A percentile compares a stretch with the other conserved stretches of the same genome.
Evolutionary conservation across 2,113 vertebrate genomes (phyloP).

Genomic region (Erythrocercus mccallii): DNA sequence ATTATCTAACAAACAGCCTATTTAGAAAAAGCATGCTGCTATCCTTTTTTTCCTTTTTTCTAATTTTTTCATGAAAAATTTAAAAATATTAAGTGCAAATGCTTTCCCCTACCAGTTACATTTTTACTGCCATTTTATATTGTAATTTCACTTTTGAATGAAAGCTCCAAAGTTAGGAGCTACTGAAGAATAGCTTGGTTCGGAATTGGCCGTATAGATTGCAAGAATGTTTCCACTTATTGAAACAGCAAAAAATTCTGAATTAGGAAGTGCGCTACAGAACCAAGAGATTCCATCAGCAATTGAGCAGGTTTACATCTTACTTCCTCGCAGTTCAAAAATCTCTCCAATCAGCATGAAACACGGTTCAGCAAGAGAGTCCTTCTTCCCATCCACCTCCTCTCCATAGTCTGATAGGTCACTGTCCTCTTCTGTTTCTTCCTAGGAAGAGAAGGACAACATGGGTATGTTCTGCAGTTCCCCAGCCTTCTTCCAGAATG

Average conservation of each 20-base stretch:
- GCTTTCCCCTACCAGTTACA: background rate
- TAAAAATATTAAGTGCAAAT: background rate
- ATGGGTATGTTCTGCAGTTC: background rate
- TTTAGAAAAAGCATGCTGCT: background rate
- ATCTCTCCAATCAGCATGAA: slow-evolving; percentile 99
- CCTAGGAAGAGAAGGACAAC: slow-evolving; percentile 54
- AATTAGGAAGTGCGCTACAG: background rate
- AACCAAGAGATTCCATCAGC: background rate
- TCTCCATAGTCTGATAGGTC: slow-evolving; percentile 93
- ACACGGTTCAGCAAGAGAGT: slow-evolving; percentile 92
- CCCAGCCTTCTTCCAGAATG: background rate
- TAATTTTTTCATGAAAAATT: background rate
- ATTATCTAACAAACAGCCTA: background rate
- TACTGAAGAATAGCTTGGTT: background rate
- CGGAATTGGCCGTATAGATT: background rate
- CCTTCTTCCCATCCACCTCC: slow-evolving; percentile 87
- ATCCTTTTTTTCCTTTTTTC: background rate
- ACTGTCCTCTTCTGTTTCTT: slow-evolving; percentile 85
- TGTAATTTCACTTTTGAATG: background rate
- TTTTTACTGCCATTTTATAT: background rate
- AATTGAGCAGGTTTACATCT: slow-evolving; percentile 52
- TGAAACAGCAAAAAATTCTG: background rate
- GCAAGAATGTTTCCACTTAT: background rate
- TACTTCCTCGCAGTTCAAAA: slow-evolving; percentile 98
- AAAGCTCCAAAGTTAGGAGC: background rate